Percentiles rank a stretch among this genome's conserved stretches.
Conservation (phyloP, 2,113 vertebrate species). For the Megaleporinus macrocephalus region DNA sequence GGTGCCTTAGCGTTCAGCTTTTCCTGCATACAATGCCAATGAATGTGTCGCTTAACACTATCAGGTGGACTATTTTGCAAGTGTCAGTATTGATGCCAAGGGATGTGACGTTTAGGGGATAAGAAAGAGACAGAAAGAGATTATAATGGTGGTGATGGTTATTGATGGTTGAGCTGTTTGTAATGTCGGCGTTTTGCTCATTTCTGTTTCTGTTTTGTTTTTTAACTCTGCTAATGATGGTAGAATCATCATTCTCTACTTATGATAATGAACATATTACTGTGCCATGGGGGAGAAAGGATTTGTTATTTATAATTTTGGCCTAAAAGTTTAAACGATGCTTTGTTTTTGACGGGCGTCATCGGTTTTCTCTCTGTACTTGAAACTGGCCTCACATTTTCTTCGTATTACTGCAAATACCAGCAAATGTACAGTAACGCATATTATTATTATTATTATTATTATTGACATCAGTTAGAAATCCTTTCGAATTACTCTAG, state of each 20-base stretch:
- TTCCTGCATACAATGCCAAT: constrained; percentile 24
- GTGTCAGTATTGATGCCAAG: constrained; percentile 52
- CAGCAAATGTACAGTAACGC: constrained; percentile 30
- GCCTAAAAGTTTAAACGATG: constrained; percentile 43
- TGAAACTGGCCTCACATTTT: constrained; percentile 50
- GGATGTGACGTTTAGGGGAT: constrained; percentile 31
- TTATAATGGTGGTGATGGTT: constrained; percentile 50
- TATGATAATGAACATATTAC: constrained; percentile 47
- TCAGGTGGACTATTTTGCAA: constrained; percentile 44
- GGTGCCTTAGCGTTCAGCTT: constrained; percentile 20
- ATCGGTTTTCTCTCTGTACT: constrained; percentile 48
- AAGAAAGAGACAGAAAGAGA: background rate
- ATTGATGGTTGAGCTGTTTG: constrained; percentile 48
- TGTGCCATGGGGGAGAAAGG: constrained; percentile 39
- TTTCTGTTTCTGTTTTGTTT: constrained; percentile 60
- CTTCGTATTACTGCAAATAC: constrained; percentile 23
- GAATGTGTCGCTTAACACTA: constrained; percentile 37
- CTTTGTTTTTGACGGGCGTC: constrained; percentile 55
- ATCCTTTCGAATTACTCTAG: background rate
- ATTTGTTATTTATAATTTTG: constrained; percentile 41
- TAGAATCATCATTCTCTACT: constrained; percentile 31
- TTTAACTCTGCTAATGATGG: constrained; percentile 39
- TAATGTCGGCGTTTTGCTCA: constrained; percentile 50
- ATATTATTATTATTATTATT: constrained; percentile 31
- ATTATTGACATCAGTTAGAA: constrained; percentile 6